A percentile compares a stretch with the other conserved stretches of the same genome.
phyloP scores from a whole-genome alignment of 2,113 vertebrate genomes.

The Xiphophorus maculatus region DNA sequence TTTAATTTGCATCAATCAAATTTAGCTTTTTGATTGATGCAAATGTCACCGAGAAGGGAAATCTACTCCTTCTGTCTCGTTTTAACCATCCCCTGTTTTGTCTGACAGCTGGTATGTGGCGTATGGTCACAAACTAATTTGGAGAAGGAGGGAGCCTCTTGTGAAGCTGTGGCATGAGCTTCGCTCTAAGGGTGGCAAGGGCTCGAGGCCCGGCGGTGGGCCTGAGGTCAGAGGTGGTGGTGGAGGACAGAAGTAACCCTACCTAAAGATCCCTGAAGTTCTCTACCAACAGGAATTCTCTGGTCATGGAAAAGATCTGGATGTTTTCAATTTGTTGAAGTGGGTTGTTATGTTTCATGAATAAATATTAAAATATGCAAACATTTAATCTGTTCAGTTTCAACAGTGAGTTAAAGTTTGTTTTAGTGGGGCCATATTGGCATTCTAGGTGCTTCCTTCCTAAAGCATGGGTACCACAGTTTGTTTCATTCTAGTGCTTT shows the following conservation, averaged over 20 bases:
- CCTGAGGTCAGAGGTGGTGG: conserved; percentile 47
- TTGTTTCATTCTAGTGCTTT: too few species aligned
- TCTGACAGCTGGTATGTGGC: conserved; percentile 88
- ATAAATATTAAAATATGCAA: conserved; percentile 18
- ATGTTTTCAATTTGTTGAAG: conserved; percentile 1
- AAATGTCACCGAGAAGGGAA: background rate
- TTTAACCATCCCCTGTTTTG: background rate
- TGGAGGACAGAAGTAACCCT: conserved; percentile 42
- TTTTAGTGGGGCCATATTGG: conserved; percentile 2
- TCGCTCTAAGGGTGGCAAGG: conserved; percentile 37
- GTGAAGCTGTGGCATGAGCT: conserved; percentile 95
- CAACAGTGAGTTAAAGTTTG: background rate
- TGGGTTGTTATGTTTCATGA: conserved; percentile 9
- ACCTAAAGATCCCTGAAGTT: background rate
- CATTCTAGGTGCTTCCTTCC: background rate
- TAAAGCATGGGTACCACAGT: background rate
- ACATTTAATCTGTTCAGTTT: background rate
- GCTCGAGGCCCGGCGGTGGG: conserved; percentile 78
- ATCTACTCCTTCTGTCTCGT: conserved; percentile 9
- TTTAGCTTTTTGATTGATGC: background rate
- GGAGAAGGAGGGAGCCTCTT: conserved; percentile 93
- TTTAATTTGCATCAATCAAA: background rate
- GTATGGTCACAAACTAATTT: conserved; percentile 91
- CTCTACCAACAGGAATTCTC: background rate
- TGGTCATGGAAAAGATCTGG: background rate